Conservation (phyloP, 1,140 invertebrate species). For the Aporrectodea caliginosa region DNA sequence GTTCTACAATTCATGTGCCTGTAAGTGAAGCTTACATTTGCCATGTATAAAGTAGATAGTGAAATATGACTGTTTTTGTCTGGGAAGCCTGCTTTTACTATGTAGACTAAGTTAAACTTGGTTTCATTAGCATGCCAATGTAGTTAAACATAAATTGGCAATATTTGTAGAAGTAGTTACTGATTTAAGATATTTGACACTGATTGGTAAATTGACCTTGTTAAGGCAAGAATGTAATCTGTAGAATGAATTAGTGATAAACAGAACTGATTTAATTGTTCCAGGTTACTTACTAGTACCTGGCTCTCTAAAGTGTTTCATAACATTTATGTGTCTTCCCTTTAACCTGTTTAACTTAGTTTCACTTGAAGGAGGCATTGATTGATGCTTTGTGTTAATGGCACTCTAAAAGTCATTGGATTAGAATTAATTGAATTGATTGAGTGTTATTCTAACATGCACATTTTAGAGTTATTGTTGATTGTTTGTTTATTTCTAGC, state of each 20-base stretch:
- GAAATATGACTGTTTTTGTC: neutral
- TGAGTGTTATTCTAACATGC: neutral
- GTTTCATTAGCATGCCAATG: neutral
- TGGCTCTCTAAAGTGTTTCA: too few species aligned
- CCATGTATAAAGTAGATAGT: neutral
- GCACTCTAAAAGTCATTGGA: neutral
- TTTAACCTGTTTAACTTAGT: too few species aligned
- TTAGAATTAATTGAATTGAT: neutral
- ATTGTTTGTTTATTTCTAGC: too few species aligned
- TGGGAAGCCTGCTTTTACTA: neutral
- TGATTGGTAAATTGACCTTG: too few species aligned
- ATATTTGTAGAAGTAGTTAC: neutral
- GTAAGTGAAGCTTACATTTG: neutral
- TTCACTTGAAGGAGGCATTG: neutral
- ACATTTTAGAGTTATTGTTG: too few species aligned
- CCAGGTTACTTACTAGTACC: too few species aligned
- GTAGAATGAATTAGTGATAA: too few species aligned
- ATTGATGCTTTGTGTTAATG: neutral
- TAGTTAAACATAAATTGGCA: neutral
- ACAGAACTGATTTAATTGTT: too few species aligned
- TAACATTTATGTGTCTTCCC: neutral
- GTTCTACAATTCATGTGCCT: neutral
- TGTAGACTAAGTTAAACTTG: too few species aligned
- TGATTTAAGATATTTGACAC: too few species aligned
- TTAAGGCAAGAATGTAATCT: too few species aligned